A percentile compares a stretch with the other conserved stretches of the same genome.
Evolutionary conservation across 1,140 invertebrate species (phyloP).

Genomic region (Eumaeus atala): DNA sequence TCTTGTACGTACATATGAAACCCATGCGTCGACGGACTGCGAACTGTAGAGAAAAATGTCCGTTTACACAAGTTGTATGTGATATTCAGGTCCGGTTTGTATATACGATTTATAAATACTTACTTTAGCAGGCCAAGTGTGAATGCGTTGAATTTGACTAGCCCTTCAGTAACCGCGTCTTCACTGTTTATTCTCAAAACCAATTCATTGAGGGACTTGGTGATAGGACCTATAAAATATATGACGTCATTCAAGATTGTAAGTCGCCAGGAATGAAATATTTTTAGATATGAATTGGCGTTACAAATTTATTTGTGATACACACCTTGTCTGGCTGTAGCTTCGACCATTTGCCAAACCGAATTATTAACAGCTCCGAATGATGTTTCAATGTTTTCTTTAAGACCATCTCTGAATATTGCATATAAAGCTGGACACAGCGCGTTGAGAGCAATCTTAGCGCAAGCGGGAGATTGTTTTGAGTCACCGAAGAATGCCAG

Average conservation of each 20-base stretch:
- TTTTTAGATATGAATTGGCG: no score
- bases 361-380: conserved; percentile 91
- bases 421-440: conserved; percentile 90
- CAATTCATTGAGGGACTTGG: conserved; percentile 89
- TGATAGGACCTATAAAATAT: conserved; percentile 79
- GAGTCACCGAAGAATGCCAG: conserved; percentile 74
- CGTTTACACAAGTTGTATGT: background rate
- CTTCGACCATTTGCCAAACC: conserved; percentile 91
- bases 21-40: conserved; percentile 88
- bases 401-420: conserved; percentile 87
- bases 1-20: conserved; percentile 86
- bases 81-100: background rate
- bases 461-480: conserved; percentile 76
- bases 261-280: no score
- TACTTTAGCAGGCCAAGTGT: conserved; percentile 92
- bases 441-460: conserved; percentile 81
- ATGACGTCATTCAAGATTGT: background rate
- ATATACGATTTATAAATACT: conserved; percentile 47
- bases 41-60: conserved; percentile 74
- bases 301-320: no score
- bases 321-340: conserved; percentile 89
- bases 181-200: conserved; percentile 90
- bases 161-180: conserved; percentile 87
- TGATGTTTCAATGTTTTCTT: conserved; percentile 85
- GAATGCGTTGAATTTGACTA: conserved; percentile 93